Percentiles rank a stretch among this genome's conserved stretches.
These are phyloP conservation scores for Littorina saxatilis DNA, from an alignment of 1,140 invertebrate genomes.

Conservation along the genomic window DNA sequence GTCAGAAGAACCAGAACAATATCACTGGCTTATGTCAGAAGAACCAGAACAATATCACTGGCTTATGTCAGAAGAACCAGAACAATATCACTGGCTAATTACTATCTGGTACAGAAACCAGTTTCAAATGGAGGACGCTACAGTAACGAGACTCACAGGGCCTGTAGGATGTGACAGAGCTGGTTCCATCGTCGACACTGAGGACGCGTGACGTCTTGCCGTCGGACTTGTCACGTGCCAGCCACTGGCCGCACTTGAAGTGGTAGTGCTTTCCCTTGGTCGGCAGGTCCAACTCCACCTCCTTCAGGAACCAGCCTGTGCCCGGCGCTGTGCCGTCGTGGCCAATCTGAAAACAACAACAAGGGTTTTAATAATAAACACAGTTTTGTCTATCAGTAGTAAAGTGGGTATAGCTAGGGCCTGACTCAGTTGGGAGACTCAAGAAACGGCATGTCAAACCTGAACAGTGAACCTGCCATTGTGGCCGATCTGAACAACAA, in stretches of 20 bases:
- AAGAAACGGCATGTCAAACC: too few relatives aligned
- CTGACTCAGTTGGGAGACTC: too few relatives aligned
- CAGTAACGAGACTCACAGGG: constrained; percentile 69
- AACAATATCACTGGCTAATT: too few relatives aligned
- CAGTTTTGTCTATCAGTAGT: neutral
- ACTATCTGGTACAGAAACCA: too few relatives aligned
- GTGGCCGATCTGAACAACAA: too few relatives aligned
- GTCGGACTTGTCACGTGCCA: constrained; percentile 71
- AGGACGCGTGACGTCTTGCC: constrained; percentile 70
- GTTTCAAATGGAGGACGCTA: too few relatives aligned
- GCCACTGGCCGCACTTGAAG: constrained; percentile 72
- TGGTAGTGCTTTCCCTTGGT: constrained; percentile 74
- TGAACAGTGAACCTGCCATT: too few relatives aligned
- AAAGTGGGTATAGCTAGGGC: neutral
- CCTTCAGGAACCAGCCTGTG: constrained; percentile 74
- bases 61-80: neutral
- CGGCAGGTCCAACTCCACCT: constrained; percentile 72
- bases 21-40: neutral
- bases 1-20: too few relatives aligned
- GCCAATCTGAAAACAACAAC: constrained; percentile 69
- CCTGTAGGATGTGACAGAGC: constrained; percentile 72
- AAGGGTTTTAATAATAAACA: neutral
- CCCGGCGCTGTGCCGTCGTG: constrained; percentile 73
- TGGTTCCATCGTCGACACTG: constrained; percentile 70
- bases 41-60: neutral